Percentiles rank a stretch among this genome's conserved stretches.
Conservation (phyloP, 1,140 invertebrate species). For the Riptortus pedestris region DNA sequence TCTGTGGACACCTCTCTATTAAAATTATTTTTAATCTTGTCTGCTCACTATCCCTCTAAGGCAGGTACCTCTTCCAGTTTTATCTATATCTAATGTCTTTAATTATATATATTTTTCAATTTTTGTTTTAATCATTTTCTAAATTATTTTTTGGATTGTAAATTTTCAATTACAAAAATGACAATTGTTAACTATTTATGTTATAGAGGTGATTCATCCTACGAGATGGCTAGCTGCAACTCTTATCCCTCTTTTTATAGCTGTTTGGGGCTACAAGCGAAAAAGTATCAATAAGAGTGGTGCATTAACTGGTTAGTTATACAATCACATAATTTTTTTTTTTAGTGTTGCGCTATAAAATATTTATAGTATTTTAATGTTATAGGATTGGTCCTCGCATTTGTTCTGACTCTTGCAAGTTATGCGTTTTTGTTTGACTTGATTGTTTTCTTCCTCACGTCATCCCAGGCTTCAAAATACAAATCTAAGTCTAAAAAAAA, state of each 20-base stretch:
- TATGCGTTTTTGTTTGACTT: conserved; percentile 64
- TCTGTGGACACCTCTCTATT: no score
- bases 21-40: no score
- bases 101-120: no score
- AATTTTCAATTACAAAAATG: no score
- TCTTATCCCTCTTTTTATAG: conserved; percentile 54
- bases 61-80: no score
- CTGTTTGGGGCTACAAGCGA: conserved; percentile 52
- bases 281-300: conserved; percentile 59
- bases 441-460: conserved; percentile 67
- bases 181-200: no score
- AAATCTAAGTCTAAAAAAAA: conserved; percentile 54
- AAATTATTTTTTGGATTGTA: no score
- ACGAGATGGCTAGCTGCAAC: conserved; percentile 61
- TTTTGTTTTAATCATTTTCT: no score
- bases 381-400: conserved; percentile 60
- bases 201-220: conserved; percentile 57
- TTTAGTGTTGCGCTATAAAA: not conserved
- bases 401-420: conserved; percentile 67
- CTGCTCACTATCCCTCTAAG: no score
- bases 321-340: not conserved
- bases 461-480: conserved; percentile 74
- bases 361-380: conserved; percentile 30
- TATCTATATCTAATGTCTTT: no score
- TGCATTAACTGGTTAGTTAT: conserved; percentile 53